Percentiles rank a stretch among this genome's conserved stretches.
These are phyloP conservation scores for Diadophis punctatus DNA, from an alignment of 2,113 vertebrate genomes.

Conservation along the genomic window DNA sequence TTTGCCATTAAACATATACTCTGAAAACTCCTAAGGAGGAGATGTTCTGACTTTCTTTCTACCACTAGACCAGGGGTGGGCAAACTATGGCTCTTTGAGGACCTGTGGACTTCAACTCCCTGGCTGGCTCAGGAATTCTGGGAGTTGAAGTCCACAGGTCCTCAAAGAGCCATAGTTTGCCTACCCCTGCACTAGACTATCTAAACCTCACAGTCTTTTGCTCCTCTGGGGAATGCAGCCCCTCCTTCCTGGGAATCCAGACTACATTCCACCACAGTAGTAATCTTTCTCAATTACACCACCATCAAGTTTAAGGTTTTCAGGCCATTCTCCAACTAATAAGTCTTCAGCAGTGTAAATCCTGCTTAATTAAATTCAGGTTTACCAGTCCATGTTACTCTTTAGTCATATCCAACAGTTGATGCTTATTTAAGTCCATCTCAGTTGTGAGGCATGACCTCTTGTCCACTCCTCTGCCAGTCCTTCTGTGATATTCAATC, in stretches of 20 bases:
- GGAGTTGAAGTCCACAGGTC: no score
- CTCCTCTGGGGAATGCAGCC: no score
- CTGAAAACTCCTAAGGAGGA: no score
- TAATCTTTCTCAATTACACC: not conserved
- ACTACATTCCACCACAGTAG: not conserved
- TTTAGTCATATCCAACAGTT: not conserved
- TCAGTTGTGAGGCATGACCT: not conserved
- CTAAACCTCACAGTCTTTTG: no score
- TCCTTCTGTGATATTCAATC: not conserved
- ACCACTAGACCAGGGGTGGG: no score
- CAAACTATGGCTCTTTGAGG: no score
- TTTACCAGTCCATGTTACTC: not conserved
- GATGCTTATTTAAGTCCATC: not conserved
- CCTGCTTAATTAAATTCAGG: not conserved
- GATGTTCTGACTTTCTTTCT: no score
- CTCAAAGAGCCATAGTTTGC: no score
- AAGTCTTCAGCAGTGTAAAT: not conserved
- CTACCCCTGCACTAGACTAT: no score
- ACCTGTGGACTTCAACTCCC: no score
- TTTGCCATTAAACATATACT: no score
- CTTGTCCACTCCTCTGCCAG: not conserved
- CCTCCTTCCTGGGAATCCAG: not conserved
- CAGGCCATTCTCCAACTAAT: not conserved
- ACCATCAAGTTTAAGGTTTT: not conserved
- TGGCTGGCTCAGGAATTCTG: no score